Percentiles rank a stretch among this genome's conserved stretches.
These are phyloP conservation scores for Drosophila kanapiae DNA, from an alignment of 1,140 invertebrate genomes.

Conservation along the genomic window DNA sequence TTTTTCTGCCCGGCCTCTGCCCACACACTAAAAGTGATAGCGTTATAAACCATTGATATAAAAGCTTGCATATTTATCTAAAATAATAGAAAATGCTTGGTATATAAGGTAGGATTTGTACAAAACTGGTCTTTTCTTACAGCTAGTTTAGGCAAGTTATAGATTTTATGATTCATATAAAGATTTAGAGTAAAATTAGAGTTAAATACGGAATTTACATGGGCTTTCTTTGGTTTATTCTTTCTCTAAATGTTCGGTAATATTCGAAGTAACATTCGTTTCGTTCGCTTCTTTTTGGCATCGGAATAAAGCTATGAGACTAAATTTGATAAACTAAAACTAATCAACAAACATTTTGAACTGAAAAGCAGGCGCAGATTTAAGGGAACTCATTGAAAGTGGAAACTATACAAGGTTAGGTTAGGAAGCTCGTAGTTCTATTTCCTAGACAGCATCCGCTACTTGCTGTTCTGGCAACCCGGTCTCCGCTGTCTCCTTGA, in stretches of 20 bases:
- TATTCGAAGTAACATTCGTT: slow-evolving; percentile 60
- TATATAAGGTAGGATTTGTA: slow-evolving; percentile 9
- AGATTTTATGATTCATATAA: neutral
- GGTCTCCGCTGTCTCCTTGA: slow-evolving; percentile 67
- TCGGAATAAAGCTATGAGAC: slow-evolving; percentile 58
- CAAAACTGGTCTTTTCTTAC: neutral
- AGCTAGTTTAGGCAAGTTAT: neutral
- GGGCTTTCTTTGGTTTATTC: slow-evolving; percentile 24
- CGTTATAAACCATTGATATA: too few species aligned
- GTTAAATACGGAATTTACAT: slow-evolving; percentile 2
- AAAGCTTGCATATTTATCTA: neutral
- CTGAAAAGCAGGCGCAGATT: slow-evolving; percentile 62
- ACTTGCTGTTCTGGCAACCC: slow-evolving; percentile 10
- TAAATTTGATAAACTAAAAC: slow-evolving; percentile 65
- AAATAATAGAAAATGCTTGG: neutral
- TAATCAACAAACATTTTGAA: slow-evolving; percentile 82
- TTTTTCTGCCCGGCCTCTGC: too few species aligned
- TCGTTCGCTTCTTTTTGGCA: slow-evolving; percentile 51
- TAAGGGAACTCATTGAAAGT: neutral
- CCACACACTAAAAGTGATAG: too few species aligned
- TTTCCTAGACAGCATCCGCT: slow-evolving; percentile 61
- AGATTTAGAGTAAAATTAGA: neutral
- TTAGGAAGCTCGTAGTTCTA: too few species aligned
- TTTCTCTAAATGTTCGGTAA: slow-evolving; percentile 42
- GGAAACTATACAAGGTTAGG: slow-evolving; percentile 20